A percentile compares a stretch with the other conserved stretches of the same genome.
Conservation (phyloP, 2,113 vertebrate species). For the Leptobrachium ailaonicum region DNA sequence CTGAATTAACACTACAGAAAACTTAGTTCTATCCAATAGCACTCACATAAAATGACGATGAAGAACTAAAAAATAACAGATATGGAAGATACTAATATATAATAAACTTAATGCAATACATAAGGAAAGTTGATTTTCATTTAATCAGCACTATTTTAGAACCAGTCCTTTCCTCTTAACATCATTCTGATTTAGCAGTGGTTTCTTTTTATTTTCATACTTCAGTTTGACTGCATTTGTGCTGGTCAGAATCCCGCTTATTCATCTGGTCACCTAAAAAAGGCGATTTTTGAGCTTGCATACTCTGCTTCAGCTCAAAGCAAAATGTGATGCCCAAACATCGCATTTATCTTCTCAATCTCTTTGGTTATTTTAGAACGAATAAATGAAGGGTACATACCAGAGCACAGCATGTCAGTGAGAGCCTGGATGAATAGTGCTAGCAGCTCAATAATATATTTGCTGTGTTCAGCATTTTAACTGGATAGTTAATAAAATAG, state of each 20-base stretch:
- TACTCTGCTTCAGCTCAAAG: conserved; percentile 19
- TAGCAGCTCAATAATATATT: not conserved
- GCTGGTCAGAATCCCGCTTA: conserved; percentile 23
- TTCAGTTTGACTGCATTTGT: conserved; percentile 23
- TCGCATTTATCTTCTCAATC: conserved; percentile 50
- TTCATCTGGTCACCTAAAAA: conserved; percentile 31
- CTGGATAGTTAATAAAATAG: not conserved
- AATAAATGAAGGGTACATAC: conserved; percentile 40
- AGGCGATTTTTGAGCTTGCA: conserved; percentile 24
- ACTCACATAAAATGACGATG: no score
- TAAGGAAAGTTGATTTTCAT: no score
- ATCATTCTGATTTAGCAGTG: no score
- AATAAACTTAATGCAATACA: no score
- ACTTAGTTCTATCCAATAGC: no score
- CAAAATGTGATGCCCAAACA: conserved; percentile 51
- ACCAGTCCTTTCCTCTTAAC: no score
- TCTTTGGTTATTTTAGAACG: conserved; percentile 39
- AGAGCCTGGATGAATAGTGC: conserved; percentile 40
- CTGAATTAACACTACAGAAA: no score
- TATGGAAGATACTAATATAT: no score
- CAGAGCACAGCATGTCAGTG: conserved; percentile 34
- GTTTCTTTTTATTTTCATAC: not conserved
- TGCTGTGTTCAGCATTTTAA: not conserved
- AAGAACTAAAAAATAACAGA: no score
- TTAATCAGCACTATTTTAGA: no score